Evolutionary conservation across 2,888 invertebrate genomes (phyloP).

Genomic region (Apoda limacodes): DNA sequence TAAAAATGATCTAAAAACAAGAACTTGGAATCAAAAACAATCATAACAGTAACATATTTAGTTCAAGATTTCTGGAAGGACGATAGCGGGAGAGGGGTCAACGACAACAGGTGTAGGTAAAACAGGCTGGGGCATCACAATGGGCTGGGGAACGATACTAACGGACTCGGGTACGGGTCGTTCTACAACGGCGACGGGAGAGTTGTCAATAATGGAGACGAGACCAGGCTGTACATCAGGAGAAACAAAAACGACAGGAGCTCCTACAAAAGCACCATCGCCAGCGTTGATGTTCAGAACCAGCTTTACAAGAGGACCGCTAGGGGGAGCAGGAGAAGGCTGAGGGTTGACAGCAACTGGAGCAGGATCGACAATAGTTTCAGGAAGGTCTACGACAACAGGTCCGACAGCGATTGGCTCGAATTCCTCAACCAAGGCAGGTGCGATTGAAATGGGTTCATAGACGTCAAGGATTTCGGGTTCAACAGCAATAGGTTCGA

Average conservation of each 20-base stretch:
- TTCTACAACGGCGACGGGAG: constrained; percentile 9
- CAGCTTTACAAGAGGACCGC: constrained; percentile 3
- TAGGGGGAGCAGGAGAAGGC: too few species aligned
- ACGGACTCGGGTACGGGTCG: too few species aligned
- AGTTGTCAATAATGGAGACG: constrained; percentile 15
- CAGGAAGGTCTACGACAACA: neutral
- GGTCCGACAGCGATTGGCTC: constrained; percentile 6
- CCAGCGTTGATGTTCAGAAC: too few species aligned
- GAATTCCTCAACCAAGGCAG: constrained; percentile 8
- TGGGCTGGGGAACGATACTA: neutral
- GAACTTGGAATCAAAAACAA: too few species aligned
- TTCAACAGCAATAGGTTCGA: too few species aligned
- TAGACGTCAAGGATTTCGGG: too few species aligned
- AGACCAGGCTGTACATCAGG: too few species aligned
- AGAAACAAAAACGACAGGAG: constrained; percentile 13
- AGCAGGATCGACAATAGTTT: constrained; percentile 2
- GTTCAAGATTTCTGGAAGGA: constrained; percentile 30
- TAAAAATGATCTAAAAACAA: too few species aligned
- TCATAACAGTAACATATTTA: too few species aligned
- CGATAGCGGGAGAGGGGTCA: constrained; percentile 21
- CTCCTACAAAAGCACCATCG: constrained; percentile 2
- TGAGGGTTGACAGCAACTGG: neutral
- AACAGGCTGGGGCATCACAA: neutral
- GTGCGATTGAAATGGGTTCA: constrained; percentile 16
- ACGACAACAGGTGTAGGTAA: neutral